Percentiles rank a stretch among this genome's conserved stretches.
phyloP scores from a whole-genome alignment of 2,113 vertebrate genomes.

The Zingel zingel region DNA sequence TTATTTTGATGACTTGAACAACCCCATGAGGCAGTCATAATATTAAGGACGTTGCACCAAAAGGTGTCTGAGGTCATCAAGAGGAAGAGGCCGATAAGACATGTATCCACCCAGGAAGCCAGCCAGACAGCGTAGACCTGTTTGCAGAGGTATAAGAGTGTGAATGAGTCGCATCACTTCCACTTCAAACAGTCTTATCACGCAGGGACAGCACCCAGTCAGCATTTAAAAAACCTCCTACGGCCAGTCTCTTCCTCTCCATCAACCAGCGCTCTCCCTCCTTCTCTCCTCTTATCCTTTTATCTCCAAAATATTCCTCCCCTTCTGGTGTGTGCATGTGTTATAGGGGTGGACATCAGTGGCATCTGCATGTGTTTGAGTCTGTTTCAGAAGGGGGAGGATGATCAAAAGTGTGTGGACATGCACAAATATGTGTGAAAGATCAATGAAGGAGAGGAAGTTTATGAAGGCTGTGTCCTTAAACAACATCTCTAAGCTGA shows the following conservation, averaged over 20 bases:
- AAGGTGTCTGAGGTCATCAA: constrained; percentile 20
- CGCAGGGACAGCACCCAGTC: constrained; percentile 53
- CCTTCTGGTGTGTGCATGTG: constrained; percentile 19
- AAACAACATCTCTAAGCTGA: constrained; percentile 10
- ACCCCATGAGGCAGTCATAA: constrained; percentile 10
- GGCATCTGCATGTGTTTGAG: constrained; percentile 2
- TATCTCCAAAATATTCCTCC: constrained; percentile 11
- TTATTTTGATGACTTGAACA: constrained; percentile 54
- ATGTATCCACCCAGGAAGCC: constrained; percentile 35
- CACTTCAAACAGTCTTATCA: constrained; percentile 66
- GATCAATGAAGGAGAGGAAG: background rate
- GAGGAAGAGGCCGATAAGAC: constrained; percentile 33
- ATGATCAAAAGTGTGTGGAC: constrained; percentile 18
- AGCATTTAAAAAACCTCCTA: constrained; percentile 51
- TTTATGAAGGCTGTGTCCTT: constrained; percentile 17
- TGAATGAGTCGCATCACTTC: constrained; percentile 52
- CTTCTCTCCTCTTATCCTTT: constrained; percentile 32
- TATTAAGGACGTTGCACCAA: constrained; percentile 39
- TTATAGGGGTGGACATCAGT: constrained; percentile 34
- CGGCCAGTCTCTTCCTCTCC: constrained; percentile 25
- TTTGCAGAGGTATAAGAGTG: constrained; percentile 42
- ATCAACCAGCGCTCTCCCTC: constrained; percentile 10
- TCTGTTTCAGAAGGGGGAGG: constrained; percentile 1
- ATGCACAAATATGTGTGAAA: background rate
- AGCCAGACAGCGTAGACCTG: constrained; percentile 16